Evolutionary conservation across 64 coral and sea anemone genomes (phyloP).

Genomic region (Cladopsammia gracilis): DNA sequence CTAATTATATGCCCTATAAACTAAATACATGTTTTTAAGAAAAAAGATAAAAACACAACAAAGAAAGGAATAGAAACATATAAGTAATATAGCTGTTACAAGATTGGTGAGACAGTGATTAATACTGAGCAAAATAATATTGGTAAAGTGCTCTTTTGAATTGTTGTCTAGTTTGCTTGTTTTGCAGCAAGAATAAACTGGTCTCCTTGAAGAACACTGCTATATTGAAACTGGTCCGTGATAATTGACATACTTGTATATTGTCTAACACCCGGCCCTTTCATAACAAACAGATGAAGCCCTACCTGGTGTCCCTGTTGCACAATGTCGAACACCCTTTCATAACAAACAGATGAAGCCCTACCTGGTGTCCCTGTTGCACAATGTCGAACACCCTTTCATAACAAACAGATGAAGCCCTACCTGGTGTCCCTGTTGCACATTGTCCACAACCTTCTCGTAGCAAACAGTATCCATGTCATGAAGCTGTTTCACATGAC

Average conservation of each 20-base stretch:
- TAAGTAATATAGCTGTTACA: no score
- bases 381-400: slow-evolving; percentile 88
- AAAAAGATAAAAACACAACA: no score
- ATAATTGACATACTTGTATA: slow-evolving; percentile 47
- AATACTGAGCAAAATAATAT: no score
- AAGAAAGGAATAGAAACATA: no score
- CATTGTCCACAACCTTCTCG: slow-evolving; percentile 93
- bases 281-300: slow-evolving; percentile 87
- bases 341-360: slow-evolving; percentile 81
- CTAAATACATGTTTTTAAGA: no score
- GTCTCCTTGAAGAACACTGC: no score
- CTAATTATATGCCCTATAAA: no score
- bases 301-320: slow-evolving; percentile 92
- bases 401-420: slow-evolving; percentile 61
- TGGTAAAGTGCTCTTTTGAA: no score
- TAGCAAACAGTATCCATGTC: slow-evolving; percentile 98
- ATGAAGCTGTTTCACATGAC: slow-evolving; percentile 71
- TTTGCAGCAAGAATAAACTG: no score
- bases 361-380: slow-evolving; percentile 91
- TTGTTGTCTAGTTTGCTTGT: no score
- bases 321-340: slow-evolving; percentile 87
- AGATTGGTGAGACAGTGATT: no score
- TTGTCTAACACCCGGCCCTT: slow-evolving; percentile 90
- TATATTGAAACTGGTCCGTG: no score
- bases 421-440: slow-evolving; percentile 96